A percentile compares a stretch with the other conserved stretches of the same genome.
Evolutionary conservation across 1,140 invertebrate species (phyloP).

Genomic region (Lordiphosa clarofinis): DNA sequence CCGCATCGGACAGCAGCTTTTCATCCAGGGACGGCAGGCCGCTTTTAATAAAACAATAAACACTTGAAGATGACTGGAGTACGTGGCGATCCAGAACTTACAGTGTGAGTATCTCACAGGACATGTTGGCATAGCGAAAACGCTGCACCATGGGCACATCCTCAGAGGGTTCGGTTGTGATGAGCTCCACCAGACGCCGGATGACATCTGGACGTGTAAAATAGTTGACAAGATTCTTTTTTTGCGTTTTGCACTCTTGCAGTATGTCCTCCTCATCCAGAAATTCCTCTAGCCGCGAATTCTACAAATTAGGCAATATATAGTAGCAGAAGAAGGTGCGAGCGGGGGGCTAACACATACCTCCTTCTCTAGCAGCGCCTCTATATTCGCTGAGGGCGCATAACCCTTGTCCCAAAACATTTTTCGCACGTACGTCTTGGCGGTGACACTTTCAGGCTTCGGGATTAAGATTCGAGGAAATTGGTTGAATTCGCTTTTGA

Average conservation of each 20-base stretch:
- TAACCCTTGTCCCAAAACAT: constrained; percentile 93
- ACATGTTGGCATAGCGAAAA: constrained; percentile 95
- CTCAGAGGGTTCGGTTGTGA: constrained; percentile 90
- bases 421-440: constrained; percentile 79
- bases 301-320: constrained; percentile 81
- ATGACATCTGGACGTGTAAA: constrained; percentile 90
- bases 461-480: constrained; percentile 33
- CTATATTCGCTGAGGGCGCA: constrained; percentile 86
- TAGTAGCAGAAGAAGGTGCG: neutral
- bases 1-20: constrained; percentile 88
- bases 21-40: constrained; percentile 93
- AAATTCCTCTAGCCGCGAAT: constrained; percentile 93
- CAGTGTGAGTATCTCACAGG: constrained; percentile 93
- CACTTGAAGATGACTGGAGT: neutral
- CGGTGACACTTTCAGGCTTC: constrained; percentile 73
- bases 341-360: constrained; percentile 79
- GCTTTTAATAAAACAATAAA: constrained; percentile 59
- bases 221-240: constrained; percentile 93
- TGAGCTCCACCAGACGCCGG: constrained; percentile 91
- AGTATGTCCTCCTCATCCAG: constrained; percentile 97
- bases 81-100: constrained; percentile 33
- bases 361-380: constrained; percentile 87
- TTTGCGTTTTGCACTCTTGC: constrained; percentile 96
- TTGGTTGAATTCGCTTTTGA: constrained; percentile 21
- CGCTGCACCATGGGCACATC: constrained; percentile 88